A percentile compares a stretch with the other conserved stretches of the same genome.
phyloP scores from a whole-genome alignment of 2,113 vertebrate species.

The Setophaga coronata region DNA sequence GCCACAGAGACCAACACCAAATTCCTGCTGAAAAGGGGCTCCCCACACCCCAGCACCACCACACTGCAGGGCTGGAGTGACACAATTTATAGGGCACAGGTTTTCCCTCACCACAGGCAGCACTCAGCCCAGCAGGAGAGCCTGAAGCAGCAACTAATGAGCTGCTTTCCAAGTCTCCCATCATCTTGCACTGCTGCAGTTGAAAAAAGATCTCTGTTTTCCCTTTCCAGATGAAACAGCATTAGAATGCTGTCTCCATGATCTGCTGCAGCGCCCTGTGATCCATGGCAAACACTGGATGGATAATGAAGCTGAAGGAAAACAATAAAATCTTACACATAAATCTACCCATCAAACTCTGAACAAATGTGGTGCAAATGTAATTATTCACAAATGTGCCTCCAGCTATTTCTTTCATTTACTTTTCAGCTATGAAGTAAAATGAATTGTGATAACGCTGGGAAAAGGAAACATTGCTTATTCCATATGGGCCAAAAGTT shows the following conservation, averaged over 20 bases:
- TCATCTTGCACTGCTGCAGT: neutral
- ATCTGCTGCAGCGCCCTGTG: neutral
- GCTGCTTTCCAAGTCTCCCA: neutral
- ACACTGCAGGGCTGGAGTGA: neutral
- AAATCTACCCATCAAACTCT: neutral
- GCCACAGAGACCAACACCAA: neutral
- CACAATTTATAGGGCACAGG: neutral
- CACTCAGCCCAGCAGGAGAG: neutral
- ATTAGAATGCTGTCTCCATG: neutral
- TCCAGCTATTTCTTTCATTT: slow-evolving; percentile 59
- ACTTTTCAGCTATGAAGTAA: slow-evolving; percentile 17
- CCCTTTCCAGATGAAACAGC: slow-evolving; percentile 34
- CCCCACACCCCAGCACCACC: neutral
- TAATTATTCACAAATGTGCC: slow-evolving; percentile 59
- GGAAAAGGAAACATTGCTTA: neutral
- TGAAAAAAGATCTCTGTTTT: neutral
- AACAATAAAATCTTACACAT: slow-evolving; percentile 12
- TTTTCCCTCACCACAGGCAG: neutral
- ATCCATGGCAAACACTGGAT: slow-evolving; percentile 10
- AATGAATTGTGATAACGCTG: slow-evolving; percentile 20
- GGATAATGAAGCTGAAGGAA: slow-evolving; percentile 40
- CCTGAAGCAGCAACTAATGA: neutral
- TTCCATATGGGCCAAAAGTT: neutral
- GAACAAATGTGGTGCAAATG: slow-evolving; percentile 18
- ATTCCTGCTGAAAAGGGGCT: neutral